Evolutionary conservation across 1,140 invertebrate species (phyloP).

Genomic region (Anastrepha obliqua): DNA sequence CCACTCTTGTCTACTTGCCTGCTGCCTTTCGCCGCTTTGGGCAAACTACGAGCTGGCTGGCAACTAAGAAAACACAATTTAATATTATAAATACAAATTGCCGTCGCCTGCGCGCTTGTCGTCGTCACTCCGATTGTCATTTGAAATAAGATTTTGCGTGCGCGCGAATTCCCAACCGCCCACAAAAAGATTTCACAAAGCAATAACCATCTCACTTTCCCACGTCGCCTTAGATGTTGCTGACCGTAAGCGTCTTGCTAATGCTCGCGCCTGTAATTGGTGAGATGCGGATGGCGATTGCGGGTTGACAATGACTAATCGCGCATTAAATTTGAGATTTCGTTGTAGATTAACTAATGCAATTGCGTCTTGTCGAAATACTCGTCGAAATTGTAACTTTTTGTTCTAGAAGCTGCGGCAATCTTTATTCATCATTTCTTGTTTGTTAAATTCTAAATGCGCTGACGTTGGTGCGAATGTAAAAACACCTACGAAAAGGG

Average conservation of each 20-base stretch:
- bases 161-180: conserved; percentile 26
- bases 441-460: no score
- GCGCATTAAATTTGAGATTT: conserved; percentile 40
- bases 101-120: no score
- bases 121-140: not conserved
- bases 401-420: not conserved
- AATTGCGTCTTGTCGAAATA: not conserved
- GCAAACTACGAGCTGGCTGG: not conserved
- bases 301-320: conserved; percentile 29
- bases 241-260: not conserved
- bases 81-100: not conserved
- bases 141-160: conserved; percentile 33
- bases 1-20: not conserved
- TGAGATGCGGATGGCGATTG: not conserved
- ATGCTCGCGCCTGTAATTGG: not conserved
- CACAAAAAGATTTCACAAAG: not conserved
- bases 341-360: conserved; percentile 18
- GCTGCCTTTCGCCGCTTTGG: not conserved
- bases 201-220: not conserved
- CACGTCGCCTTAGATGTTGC: not conserved
- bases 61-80: not conserved
- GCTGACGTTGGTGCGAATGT: not conserved
- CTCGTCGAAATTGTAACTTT: not conserved
- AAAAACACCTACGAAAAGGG: not conserved
- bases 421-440: not conserved